A percentile compares a stretch with the other conserved stretches of the same genome.
These are phyloP conservation scores for Leptothorax acervorum DNA, from an alignment of 2,888 invertebrate species.

Conservation along the genomic window DNA sequence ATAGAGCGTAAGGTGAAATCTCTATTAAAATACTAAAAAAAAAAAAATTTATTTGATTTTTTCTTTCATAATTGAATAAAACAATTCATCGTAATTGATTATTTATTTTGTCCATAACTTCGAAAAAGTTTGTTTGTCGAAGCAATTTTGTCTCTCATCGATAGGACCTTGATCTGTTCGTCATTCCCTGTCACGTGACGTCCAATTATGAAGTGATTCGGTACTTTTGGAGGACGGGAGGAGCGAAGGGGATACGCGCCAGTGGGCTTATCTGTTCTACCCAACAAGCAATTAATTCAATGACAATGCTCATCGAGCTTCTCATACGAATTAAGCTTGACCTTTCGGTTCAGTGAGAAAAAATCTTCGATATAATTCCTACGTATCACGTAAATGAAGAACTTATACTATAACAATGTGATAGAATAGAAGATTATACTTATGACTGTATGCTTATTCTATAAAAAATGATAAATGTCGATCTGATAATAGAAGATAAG, in stretches of 20 bases:
- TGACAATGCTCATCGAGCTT: constrained; percentile 68
- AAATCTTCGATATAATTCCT: constrained; percentile 52
- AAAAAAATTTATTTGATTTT: background rate
- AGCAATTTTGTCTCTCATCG: constrained; percentile 65
- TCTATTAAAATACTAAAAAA: background rate
- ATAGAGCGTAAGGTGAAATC: background rate
- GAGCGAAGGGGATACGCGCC: constrained; percentile 53
- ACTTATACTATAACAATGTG: background rate
- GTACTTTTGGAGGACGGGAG: constrained; percentile 61
- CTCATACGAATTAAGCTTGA: constrained; percentile 70
- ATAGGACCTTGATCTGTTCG: constrained; percentile 67
- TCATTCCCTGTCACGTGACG: constrained; percentile 57
- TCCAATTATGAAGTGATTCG: constrained; percentile 52
- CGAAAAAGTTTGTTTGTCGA: background rate
- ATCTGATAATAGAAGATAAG: background rate
- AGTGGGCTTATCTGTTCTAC: constrained; percentile 65
- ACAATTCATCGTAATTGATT: background rate
- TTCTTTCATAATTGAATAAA: background rate
- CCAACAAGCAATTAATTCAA: constrained; percentile 71
- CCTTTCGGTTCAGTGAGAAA: constrained; percentile 62
- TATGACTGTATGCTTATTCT: background rate
- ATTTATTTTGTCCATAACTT: background rate
- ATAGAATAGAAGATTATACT: background rate
- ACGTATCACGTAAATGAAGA: no score
- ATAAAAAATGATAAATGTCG: background rate